Evolutionary conservation across 1,140 invertebrate species (phyloP).

Genomic region (Sitobion miscanthi): DNA sequence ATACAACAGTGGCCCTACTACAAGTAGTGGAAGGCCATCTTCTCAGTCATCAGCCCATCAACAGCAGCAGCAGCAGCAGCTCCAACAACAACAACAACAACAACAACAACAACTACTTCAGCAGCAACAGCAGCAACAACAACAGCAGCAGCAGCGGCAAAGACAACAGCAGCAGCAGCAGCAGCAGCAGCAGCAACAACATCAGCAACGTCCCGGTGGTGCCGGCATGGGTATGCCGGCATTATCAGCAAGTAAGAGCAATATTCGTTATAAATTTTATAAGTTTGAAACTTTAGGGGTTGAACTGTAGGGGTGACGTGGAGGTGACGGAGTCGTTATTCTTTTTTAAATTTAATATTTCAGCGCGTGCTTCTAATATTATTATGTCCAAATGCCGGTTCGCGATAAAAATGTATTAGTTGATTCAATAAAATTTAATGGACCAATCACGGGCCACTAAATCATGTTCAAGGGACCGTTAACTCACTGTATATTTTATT

Average conservation of each 20-base stretch:
- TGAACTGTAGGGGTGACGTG: neutral
- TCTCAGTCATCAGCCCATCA: constrained; percentile 31
- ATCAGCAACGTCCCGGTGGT: neutral
- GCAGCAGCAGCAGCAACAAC: neutral
- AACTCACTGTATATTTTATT: no score
- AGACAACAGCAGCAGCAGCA: neutral
- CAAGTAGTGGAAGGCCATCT: neutral
- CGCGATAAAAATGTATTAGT: no score
- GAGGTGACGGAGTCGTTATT: neutral
- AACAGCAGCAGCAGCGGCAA: neutral
- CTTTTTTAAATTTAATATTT: neutral
- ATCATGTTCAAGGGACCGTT: no score
- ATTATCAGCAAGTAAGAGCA: constrained; percentile 18
- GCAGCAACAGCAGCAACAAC: neutral
- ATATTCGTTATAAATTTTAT: neutral
- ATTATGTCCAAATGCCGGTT: neutral
- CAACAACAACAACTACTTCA: neutral
- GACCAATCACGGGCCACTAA: no score
- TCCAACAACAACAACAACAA: neutral
- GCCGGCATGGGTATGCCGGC: neutral
- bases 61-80: neutral
- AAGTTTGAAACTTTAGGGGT: no score
- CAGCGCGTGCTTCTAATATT: neutral
- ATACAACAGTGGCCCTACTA: constrained; percentile 37
- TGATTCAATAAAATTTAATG: no score